Conservation (phyloP, 2,797 vertebrate genomes). For the Scolopax bukidnonensis region DNA sequence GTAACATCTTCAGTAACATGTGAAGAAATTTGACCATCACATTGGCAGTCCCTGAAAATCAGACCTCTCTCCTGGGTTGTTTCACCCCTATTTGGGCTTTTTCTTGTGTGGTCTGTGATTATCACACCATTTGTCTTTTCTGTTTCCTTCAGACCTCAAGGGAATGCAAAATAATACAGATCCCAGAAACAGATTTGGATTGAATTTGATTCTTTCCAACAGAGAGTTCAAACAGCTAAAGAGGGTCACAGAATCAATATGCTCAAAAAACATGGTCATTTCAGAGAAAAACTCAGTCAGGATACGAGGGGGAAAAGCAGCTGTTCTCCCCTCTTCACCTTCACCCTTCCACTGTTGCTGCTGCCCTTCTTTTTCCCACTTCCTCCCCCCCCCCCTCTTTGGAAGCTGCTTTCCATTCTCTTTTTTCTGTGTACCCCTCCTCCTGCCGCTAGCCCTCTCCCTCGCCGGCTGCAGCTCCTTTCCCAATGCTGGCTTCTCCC, state of each 20-base stretch:
- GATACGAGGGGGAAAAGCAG: neutral
- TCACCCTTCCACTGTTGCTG: slow-evolving; percentile 42
- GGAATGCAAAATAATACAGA: slow-evolving; percentile 32
- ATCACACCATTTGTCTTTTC: slow-evolving; percentile 51
- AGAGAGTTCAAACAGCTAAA: slow-evolving; percentile 52
- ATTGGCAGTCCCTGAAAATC: slow-evolving; percentile 22
- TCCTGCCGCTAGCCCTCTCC: neutral
- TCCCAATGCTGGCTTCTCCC: neutral
- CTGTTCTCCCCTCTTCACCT: slow-evolving; percentile 59
- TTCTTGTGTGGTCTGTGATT: neutral
- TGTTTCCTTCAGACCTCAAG: neutral
- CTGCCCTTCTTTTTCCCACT: slow-evolving; percentile 16
- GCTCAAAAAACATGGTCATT: slow-evolving; percentile 55
- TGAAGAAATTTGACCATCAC: slow-evolving; percentile 24
- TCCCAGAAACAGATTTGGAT: slow-evolving; percentile 42
- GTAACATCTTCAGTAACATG: neutral
- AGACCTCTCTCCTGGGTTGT: neutral
- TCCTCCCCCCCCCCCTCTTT: neutral
- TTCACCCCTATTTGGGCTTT: slow-evolving; percentile 19
- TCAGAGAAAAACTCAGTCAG: slow-evolving; percentile 21
- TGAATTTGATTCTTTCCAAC: slow-evolving; percentile 49
- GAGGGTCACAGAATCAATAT: slow-evolving; percentile 66
- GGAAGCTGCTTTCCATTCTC: neutral
- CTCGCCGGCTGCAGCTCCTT: neutral
- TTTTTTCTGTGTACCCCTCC: neutral